Base-by-base conservation (phyloP, 1,140 invertebrate species). In the Scaptomyza hsui region DNA sequence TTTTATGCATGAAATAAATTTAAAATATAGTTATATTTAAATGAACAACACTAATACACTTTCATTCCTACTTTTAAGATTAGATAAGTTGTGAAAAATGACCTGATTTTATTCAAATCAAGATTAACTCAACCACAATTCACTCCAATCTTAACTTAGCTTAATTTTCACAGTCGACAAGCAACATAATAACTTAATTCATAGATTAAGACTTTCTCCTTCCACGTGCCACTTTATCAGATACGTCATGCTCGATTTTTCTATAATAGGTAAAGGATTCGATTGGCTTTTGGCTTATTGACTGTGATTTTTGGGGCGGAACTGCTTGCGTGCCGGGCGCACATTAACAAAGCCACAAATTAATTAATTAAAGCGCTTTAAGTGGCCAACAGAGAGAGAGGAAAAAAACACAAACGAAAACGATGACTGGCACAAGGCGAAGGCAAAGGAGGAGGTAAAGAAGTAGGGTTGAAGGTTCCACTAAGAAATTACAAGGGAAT, bases 331-430 rank as follows among this genome's bases (percentile, higher is more conserved):
- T 85, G 81, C 49, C 68, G 61, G 44, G 52, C 45, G 57, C 60
- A 70, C 81, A 85, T 85, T 77, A 86, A 77, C 35, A 85, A 80
- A 61, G 73, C 82, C 62, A 60, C 78, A 85, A 85, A 85, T 85
- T 85, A 85, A 85, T 85, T 85, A 85, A 86, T 86, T 85, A 78
- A 85, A 85, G 62, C 73, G 73, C 69, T 77, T 75, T 49, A 69
- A 72, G 75, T 82, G 32, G 56, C 72, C 57, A 48, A 15, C 32
- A 37, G 15, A 55, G 19, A 15, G 24, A 16, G 26, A 32, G 7
- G 15, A 3, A 15, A 35, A 9, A 9, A 4, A 4, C 4, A 4
- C 7, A 29, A 29, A 1, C 7, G 26, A 29, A 41, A 55, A 41
- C 37, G 21, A 19, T 9, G 37, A 37, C 32, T 37, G 32, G 32